Evolutionary conservation across 2,888 invertebrate genomes (phyloP).

Genomic region (Apodemia duryi): DNA sequence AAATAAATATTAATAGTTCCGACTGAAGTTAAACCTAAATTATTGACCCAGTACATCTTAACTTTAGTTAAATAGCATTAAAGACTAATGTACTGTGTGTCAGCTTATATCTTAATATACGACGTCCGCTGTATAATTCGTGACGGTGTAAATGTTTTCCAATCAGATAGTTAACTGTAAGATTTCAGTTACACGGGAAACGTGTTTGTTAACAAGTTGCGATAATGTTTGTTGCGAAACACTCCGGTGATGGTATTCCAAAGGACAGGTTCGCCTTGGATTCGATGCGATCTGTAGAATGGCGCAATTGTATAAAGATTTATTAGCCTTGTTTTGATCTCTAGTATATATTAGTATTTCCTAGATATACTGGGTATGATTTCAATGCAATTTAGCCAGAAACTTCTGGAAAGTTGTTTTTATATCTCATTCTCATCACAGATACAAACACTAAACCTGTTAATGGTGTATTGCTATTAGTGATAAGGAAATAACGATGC

Average conservation of each 20-base stretch:
- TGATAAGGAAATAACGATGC: too few relatives aligned
- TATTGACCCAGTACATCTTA: too few relatives aligned
- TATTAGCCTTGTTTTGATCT: conserved; percentile 1
- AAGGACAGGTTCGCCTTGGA: conserved; percentile 15
- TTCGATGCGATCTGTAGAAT: conserved; percentile 9
- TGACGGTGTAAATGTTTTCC: conserved; percentile 13
- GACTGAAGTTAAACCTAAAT: too few relatives aligned
- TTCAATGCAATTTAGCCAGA: too few relatives aligned
- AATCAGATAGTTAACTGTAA: conserved; percentile 11
- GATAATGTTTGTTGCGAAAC: conserved; percentile 7
- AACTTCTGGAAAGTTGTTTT: too few relatives aligned
- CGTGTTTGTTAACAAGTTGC: conserved; percentile 12
- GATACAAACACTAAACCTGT: too few relatives aligned
- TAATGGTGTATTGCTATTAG: too few relatives aligned
- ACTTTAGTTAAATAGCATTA: neutral
- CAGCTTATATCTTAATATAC: conserved; percentile 5
- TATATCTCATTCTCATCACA: too few relatives aligned
- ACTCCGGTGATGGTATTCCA: conserved; percentile 7
- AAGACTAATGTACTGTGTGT: neutral
- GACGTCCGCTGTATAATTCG: conserved; percentile 1
- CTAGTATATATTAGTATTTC: conserved; percentile 4
- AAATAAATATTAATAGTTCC: too few relatives aligned
- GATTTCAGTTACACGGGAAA: conserved; percentile 15
- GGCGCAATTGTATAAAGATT: conserved; percentile 1
- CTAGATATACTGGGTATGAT: neutral